Percentiles rank a stretch among this genome's conserved stretches.
phyloP scores from a whole-genome alignment of 2,797 vertebrate species.

The Limnodromus scolopaceus region DNA sequence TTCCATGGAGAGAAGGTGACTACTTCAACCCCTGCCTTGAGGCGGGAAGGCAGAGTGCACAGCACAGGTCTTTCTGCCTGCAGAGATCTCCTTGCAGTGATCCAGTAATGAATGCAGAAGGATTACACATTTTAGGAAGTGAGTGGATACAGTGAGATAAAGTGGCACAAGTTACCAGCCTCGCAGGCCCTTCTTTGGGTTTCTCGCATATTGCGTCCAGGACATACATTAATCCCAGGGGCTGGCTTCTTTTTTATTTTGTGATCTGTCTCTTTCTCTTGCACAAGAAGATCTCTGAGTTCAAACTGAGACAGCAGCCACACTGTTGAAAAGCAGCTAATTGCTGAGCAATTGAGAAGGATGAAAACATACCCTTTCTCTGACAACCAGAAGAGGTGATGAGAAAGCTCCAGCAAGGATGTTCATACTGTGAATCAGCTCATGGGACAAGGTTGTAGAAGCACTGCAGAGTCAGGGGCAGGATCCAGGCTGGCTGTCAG shows the following conservation, averaged over 20 bases:
- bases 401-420: not conserved
- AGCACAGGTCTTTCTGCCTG: not conserved
- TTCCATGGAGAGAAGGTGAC: not conserved
- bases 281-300: not conserved
- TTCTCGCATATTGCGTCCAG: rapidly evolving
- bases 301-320: not conserved
- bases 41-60: not conserved
- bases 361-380: not conserved
- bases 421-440: not conserved
- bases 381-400: not conserved
- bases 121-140: not conserved
- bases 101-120: not conserved
- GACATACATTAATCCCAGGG: not conserved
- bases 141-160: not conserved
- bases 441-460: not conserved
- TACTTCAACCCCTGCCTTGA: not conserved
- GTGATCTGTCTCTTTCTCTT: not conserved
- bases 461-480: not conserved
- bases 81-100: not conserved
- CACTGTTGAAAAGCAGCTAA: not conserved
- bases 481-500: not conserved
- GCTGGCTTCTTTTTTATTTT: not conserved
- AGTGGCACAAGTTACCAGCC: not conserved
- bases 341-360: not conserved
- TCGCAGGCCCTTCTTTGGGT: not conserved